Evolutionary conservation across 2,797 vertebrate species (phyloP).

Genomic region (Sebastes vulpes): DNA sequence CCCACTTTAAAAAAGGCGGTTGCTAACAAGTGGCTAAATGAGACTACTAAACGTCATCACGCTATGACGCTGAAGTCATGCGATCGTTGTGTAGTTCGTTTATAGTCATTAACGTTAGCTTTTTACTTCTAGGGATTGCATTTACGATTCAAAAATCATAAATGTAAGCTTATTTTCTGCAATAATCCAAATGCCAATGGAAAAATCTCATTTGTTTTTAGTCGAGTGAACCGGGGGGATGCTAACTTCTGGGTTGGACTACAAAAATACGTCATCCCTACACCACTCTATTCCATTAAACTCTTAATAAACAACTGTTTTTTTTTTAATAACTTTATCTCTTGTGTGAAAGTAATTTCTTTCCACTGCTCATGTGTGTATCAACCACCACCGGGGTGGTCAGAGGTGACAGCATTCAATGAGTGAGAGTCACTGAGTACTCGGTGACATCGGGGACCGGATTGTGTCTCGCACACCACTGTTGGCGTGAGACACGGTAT

Average conservation of each 20-base stretch:
- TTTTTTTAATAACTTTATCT: neutral
- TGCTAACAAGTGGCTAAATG: neutral
- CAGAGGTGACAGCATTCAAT: conserved; percentile 32
- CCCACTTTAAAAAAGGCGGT: neutral
- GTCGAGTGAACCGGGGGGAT: too few relatives aligned
- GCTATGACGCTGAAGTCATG: too few relatives aligned
- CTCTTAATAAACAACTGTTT: neutral
- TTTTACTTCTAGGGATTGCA: too few relatives aligned
- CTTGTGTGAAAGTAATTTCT: neutral
- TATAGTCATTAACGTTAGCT: too few relatives aligned
- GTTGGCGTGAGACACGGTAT: conserved; percentile 51
- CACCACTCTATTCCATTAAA: neutral
- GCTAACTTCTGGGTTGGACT: too few relatives aligned
- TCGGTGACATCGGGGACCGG: conserved; percentile 26
- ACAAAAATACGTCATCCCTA: too few relatives aligned
- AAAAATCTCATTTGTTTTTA: too few relatives aligned
- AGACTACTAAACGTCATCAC: neutral
- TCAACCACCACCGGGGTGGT: neutral
- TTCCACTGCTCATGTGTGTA: neutral
- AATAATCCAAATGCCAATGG: too few relatives aligned
- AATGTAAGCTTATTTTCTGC: too few relatives aligned
- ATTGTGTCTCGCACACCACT: conserved; percentile 55
- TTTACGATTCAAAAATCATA: too few relatives aligned
- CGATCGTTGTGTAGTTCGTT: too few relatives aligned
- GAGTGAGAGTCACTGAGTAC: conserved; percentile 8